Evolutionary conservation across 2,888 invertebrate genomes (phyloP).

Genomic region (Acanthosoma haemorrhoidale): DNA sequence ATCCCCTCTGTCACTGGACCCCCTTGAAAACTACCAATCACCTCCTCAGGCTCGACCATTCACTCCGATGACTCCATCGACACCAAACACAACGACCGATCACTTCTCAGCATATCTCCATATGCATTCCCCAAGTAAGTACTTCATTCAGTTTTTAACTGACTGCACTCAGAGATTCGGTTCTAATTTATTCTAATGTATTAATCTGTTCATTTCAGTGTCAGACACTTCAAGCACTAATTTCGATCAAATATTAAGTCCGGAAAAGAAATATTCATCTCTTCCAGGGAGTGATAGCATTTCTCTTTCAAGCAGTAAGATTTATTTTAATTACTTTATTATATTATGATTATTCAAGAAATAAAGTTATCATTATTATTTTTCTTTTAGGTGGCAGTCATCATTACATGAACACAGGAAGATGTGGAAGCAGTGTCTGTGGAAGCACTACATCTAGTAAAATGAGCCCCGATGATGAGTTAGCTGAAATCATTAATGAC

Average conservation of each 20-base stretch:
- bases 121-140: constrained; percentile 49
- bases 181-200: not conserved
- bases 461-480: constrained; percentile 59
- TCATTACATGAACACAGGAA: constrained; percentile 34
- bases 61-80: constrained; percentile 40
- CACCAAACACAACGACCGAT: constrained; percentile 38
- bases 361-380: not conserved
- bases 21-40: constrained; percentile 43
- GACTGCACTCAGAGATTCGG: not conserved
- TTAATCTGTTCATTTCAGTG: not conserved
- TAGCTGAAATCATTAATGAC: constrained; percentile 80
- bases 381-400: constrained; percentile 27
- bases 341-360: not conserved
- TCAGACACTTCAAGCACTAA: constrained; percentile 32
- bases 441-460: constrained; percentile 38
- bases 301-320: constrained; percentile 36
- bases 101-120: constrained; percentile 48
- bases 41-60: constrained; percentile 42
- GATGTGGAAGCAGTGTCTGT: constrained; percentile 33
- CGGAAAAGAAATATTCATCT: constrained; percentile 35
- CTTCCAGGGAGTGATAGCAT: constrained; percentile 32
- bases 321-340: not conserved
- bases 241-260: constrained; percentile 35
- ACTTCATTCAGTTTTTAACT: not conserved
- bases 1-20: constrained; percentile 40